Base-by-base conservation (phyloP, 2,888 invertebrate genomes). In the Lapara coniferarum region DNA sequence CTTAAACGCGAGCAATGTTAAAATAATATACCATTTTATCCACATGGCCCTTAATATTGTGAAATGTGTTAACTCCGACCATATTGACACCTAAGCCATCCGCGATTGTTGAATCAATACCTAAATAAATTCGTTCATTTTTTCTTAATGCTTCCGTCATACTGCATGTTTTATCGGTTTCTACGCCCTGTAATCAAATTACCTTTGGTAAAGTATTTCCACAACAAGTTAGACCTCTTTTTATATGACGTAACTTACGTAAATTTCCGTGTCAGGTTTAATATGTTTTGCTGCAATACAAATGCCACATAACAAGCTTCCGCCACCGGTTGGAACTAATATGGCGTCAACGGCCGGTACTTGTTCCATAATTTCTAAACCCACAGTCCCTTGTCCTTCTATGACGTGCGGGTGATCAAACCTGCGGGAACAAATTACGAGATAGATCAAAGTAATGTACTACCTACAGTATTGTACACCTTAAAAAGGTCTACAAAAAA, bases 381-480 rank as follows among this genome's bases (percentile, higher is more conserved):
- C 99, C 81, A 98, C 95, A 0, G 98, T 98, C 2, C 99, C 99
- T 88, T 98, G 98, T 0, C 99, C 99, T 67, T 98, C 98, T 90
- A 99, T 96, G 58, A 99, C 96, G 82, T 98, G 95, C 0, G 98
- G 98, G 86, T 99, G 98, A 88, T 99, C 99, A 83, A 96, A 99
- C 2, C 98, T 97, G 86, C n/a, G 69, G 37, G 13, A 51, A 52
- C n/a, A 19, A 52, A 52, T 37, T 53, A 25, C 2, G 25, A 25
- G 25, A 25, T 25, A 2, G 25, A 25, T 25, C 25, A 25, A 25
- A 25, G 2, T 25, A 25, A 25, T 25, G 25, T 25, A 25, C 25
- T 25, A 25, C 25, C 25, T 25, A 25, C 25, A 25, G 25, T 25
- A 25, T 25, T 25, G 2, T 25, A 25, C 25, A 25, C 25, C 25